Base-by-base conservation (phyloP, 1,140 invertebrate genomes). In the Apocrypta bakeri region DNA sequence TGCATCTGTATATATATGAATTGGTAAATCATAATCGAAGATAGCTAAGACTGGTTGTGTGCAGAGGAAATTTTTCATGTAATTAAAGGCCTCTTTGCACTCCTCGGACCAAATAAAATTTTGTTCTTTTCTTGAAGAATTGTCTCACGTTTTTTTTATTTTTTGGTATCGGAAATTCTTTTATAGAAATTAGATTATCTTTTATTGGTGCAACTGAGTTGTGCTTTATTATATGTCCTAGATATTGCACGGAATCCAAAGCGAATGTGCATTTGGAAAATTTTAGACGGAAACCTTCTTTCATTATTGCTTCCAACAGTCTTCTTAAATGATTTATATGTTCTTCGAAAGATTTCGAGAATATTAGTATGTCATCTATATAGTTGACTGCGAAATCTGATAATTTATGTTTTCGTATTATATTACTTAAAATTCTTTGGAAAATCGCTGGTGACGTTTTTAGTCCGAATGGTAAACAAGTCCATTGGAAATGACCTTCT, bases 341-440 rank as follows among this genome's bases (percentile, higher is more conserved):
- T 81, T 89, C 85, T 77, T 82, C 42, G 79, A 85, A 87, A 24
- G 85, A 73, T 88, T 90, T 86, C 12, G 88, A 88, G 79, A 88
- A 89, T 56, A 90, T 84, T 56, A 90, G 61, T 37, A 90, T 89
- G 81, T 90, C 88, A 84, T 89, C 87, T 71, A 89, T 87, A 63
- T 86, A 88, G 73, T 86, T 86, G 80, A 86, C 79, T 21, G 82
- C 33, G 79, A 87, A 87, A 29, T 86, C 61, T 77, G 80, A 79
- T 7, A 88, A 61, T 24, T 88, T 85, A 61, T 88, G 27, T 84
- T 90, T 89, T 83, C 86, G 86, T 37, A 89, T 48, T 37, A 88
- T 87, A 63, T 85, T 89, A 64, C 71, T 42, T 69, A 85, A 66
- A 37, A 85, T 63, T 68, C 82, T 75, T 82, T 85, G 80, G 69